Conservation (phyloP, 2,113 vertebrate species). For the Onychostoma macrolepis region DNA sequence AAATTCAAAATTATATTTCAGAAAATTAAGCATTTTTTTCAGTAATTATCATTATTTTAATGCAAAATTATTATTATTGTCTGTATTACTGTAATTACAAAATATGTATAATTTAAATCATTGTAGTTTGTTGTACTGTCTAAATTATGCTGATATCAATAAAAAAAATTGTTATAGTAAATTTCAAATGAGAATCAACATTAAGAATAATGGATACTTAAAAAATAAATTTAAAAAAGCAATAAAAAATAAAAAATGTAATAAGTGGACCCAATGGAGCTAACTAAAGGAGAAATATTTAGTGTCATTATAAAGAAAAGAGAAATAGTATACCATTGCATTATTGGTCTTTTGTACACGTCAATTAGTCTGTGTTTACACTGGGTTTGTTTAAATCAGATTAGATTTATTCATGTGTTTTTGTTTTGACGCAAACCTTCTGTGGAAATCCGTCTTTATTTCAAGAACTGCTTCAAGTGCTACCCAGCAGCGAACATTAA, state of each 20-base stretch:
- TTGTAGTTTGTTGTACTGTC: neutral
- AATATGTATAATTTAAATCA: neutral
- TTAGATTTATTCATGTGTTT: neutral
- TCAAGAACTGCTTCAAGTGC: neutral
- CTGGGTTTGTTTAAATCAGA: constrained; percentile 13
- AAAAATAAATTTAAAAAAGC: no score
- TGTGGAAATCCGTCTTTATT: constrained; percentile 16
- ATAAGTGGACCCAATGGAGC: neutral
- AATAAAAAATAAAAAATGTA: no score
- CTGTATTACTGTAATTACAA: neutral
- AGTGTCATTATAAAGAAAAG: neutral
- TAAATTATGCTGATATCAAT: neutral
- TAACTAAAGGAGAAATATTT: neutral
- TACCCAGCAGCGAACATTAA: constrained; percentile 13
- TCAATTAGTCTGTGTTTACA: constrained; percentile 26
- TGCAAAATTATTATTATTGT: neutral
- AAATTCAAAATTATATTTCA: neutral
- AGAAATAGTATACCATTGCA: constrained; percentile 10
- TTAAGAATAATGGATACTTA: neutral
- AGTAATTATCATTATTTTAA: neutral
- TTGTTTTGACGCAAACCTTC: neutral
- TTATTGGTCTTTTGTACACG: neutral
- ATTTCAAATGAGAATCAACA: neutral
- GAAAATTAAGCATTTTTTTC: neutral
- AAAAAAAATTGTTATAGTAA: neutral